Base-by-base conservation (phyloP, 2,797 vertebrate species). In the Caiman crocodilus region DNA sequence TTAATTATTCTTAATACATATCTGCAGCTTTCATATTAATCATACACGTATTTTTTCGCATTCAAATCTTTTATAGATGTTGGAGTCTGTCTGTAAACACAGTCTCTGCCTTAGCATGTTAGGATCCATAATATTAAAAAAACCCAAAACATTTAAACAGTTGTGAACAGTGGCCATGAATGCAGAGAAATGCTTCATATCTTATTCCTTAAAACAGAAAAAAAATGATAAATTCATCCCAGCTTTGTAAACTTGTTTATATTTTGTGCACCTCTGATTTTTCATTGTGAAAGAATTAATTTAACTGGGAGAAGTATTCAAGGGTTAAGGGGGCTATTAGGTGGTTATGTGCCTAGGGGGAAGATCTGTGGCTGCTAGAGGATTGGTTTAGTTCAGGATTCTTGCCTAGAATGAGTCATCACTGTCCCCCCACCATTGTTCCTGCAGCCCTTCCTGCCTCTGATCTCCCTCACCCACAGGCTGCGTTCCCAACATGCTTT, bases 381-480 rank as follows among this genome's bases (percentile, higher is more conserved):
- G 67, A 20, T 21, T 71, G 32, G 20, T 71, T 7, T 71, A 71
- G 32, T 30, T 56, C 25, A 6, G 26, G 32, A 35, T 17, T 73
- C 32, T 55, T 90, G 82, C 73, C 74, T 60, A 78, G 16, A 13
- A 1, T 2, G 55, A 79, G 30, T 61, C 76, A 56, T 0, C 1
- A n/a, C 20, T 35, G 23, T 10, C 30, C 26, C 8, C 2, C 77
- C 11, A 59, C 17, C 6, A 64, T 35, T 0, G 1, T 5, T 74
- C 35, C 6, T 50, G 0, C 50, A 81, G 21, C 55, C 35, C 65
- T 74, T 73, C 63, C 28, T 85, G 7, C 26, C 60, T 76, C 26
- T 79, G 42, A 16, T 56, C 60, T 28, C 79, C 80, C 63, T 75
- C 1, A 1, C 25, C 71, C 26, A 42, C 20, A 73, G 4, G 5